These are phyloP conservation scores for Cyclophora albipunctata DNA, from an alignment of 2,888 invertebrate species.

Conservation along the genomic window DNA sequence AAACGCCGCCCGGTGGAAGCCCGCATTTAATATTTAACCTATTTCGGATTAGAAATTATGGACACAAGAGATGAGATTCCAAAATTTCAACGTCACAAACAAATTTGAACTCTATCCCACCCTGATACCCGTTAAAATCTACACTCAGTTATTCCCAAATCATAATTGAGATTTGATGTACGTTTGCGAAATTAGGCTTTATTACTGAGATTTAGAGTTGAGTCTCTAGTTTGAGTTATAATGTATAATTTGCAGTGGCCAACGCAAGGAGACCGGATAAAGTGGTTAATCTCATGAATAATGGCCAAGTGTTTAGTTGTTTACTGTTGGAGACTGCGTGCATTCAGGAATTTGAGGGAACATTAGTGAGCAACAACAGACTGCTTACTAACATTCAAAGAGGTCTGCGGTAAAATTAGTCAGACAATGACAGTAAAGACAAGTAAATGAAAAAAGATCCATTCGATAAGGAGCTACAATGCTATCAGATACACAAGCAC, in stretches of 20 bases:
- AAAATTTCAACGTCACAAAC: conserved; percentile 3
- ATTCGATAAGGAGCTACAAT: no score
- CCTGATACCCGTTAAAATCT: conserved; percentile 1
- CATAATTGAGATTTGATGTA: conserved; percentile 3
- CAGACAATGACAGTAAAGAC: no score
- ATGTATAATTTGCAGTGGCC: conserved; percentile 27
- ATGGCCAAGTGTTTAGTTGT: conserved; percentile 23
- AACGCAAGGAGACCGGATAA: conserved; percentile 17
- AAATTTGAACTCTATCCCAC: conserved; percentile 3
- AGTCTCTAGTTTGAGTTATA: conserved; percentile 1
- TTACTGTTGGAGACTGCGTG: conserved; percentile 14
- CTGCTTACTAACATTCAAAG: neutral
- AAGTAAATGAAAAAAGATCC: no score
- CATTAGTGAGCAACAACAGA: conserved; percentile 12
- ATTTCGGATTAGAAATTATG: conserved; percentile 10
- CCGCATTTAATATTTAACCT: conserved; percentile 16
- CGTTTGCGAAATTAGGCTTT: conserved; percentile 5
- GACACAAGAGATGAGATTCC: conserved; percentile 8
- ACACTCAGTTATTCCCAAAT: neutral
- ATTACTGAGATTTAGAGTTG: conserved; percentile 1
- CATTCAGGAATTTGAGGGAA: no score
- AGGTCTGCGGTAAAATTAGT: no score
- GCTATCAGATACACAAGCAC: no score
- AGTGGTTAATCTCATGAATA: conserved; percentile 33
- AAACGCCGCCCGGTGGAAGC: conserved; percentile 5